phyloP scores from a whole-genome alignment of 2,888 invertebrate genomes.

The Diarsia brunnea region DNA sequence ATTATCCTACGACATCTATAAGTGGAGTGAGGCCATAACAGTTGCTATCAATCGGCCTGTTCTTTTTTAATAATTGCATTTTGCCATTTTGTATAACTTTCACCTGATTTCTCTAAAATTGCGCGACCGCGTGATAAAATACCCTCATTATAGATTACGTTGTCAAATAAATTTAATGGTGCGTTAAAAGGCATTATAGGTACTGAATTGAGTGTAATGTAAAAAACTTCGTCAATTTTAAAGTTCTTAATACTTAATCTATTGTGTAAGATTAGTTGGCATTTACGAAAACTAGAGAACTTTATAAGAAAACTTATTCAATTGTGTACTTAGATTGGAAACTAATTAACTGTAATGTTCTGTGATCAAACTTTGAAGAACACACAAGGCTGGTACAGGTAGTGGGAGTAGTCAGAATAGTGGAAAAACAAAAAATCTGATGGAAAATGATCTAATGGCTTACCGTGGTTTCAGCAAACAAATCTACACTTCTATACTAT shows the following conservation, averaged over 20 bases:
- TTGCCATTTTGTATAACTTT: slow-evolving; percentile 55
- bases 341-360: neutral
- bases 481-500: too few species aligned
- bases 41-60: slow-evolving; percentile 30
- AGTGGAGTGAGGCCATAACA: slow-evolving; percentile 6
- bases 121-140: slow-evolving; percentile 50
- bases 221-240: neutral
- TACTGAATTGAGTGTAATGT: slow-evolving; percentile 19
- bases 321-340: slow-evolving; percentile 7
- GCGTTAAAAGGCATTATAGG: slow-evolving; percentile 47
- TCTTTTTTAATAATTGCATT: slow-evolving; percentile 55
- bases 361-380: slow-evolving; percentile 10
- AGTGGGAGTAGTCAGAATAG: neutral
- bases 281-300: neutral
- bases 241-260: neutral
- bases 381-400: neutral
- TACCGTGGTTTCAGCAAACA: neutral
- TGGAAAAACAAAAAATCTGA: neutral
- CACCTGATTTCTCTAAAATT: slow-evolving; percentile 64
- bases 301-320: slow-evolving; percentile 3
- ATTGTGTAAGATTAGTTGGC: neutral
- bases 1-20: too few species aligned
- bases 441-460: neutral
- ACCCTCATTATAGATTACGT: slow-evolving; percentile 60
- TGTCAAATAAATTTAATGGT: slow-evolving; percentile 53